Base-by-base conservation (phyloP, 2,797 vertebrate species). In the Neomorphus geoffroyi region DNA sequence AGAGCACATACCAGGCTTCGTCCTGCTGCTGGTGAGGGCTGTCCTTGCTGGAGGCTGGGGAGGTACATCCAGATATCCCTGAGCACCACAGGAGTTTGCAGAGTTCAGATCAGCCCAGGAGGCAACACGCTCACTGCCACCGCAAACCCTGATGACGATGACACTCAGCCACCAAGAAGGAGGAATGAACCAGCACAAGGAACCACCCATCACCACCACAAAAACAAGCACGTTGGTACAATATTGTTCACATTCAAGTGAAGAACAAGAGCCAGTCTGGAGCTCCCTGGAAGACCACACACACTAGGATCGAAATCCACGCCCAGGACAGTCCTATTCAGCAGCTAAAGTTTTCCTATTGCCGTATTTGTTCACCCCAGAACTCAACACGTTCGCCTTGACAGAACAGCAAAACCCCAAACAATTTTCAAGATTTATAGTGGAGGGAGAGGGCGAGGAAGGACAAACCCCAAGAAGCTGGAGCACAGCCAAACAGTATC, bases 211-310 rank as follows among this genome's bases (percentile, higher is more conserved):
- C 50, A 13, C 14, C 73, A 18, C 5, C 65, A 30, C 50, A 1
- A 4, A 4, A 4, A 4, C 1, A 11, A 22, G 9, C 21, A 3
- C 0, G 2, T 39, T 33, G 16, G 18, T 60, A 78, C 8, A 1
- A 4, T 1, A 2, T 1, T 21, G 39, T 54, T 64, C 35, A 2
- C 3, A 19, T 5, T 7, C n/a, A 5, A 7, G 71, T 2, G 73
- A 18, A 5, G 60, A 19, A 2, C 33, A 8, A 35, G 81, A 90
- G 72, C 71, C 37, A 18, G 53, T 2, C 54, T 18, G 32, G 41
- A 72, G 65, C 50, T 75, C 39, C 58, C 0, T 18, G 32, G 35
- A n/a, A 48, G 73, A 27, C 53, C 26, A 87, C 61, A 2, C 37
- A 15, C 13, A 8, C 11, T 3, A 8, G 7, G 14, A 10, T 19